phyloP scores from a whole-genome alignment of 1,140 invertebrate genomes.

The Drosophila varians region DNA sequence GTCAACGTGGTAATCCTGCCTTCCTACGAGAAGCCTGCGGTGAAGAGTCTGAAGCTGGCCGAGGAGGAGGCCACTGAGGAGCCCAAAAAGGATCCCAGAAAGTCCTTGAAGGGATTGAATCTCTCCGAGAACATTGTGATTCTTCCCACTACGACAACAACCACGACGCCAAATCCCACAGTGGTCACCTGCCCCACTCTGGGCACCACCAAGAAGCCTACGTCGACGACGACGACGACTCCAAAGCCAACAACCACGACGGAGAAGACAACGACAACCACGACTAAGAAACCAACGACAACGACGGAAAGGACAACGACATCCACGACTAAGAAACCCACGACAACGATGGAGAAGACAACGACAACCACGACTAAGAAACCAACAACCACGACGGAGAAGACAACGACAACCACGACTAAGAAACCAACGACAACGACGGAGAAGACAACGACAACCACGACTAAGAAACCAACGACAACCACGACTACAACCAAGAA shows the following conservation, averaged over 20 bases:
- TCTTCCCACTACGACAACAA: constrained; percentile 6
- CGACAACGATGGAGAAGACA: too few relatives aligned
- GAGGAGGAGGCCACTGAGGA: neutral
- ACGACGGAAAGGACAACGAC: neutral
- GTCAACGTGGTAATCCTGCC: constrained; percentile 23
- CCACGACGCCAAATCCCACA: neutral
- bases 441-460: neutral
- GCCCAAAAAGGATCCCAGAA: neutral
- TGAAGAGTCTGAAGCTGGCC: neutral
- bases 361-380: neutral
- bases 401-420: constrained; percentile 15
- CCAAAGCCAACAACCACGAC: too few relatives aligned
- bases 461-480: neutral
- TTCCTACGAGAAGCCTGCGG: neutral
- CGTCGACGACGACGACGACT: too few relatives aligned
- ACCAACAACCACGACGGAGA: neutral
- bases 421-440: neutral
- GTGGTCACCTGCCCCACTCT: neutral
- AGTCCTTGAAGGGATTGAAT: neutral
- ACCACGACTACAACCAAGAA: neutral
- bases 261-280: too few relatives aligned
- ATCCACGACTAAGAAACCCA: too few relatives aligned
- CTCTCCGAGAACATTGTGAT: constrained; percentile 27
- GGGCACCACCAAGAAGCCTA: neutral
- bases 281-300: neutral